phyloP scores from a whole-genome alignment of 2,888 invertebrate genomes.

The Lissonota sp. region DNA sequence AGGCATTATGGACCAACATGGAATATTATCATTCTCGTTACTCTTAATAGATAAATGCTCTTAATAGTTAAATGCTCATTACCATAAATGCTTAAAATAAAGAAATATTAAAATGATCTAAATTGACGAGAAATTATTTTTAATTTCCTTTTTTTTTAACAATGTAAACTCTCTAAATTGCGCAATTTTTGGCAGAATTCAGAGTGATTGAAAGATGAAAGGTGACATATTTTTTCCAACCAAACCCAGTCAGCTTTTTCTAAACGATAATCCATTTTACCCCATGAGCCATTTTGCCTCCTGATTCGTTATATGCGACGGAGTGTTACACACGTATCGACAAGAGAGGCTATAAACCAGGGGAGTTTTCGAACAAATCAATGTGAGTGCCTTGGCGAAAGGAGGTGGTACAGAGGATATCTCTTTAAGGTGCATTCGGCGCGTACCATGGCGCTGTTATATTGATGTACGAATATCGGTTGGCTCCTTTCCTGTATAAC shows the following conservation, averaged over 20 bases:
- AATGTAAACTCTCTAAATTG: too few species aligned
- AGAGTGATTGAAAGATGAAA: too few species aligned
- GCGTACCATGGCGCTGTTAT: slow-evolving; percentile 23
- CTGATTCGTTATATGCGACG: neutral
- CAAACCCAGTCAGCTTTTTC: too few species aligned
- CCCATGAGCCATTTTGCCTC: slow-evolving; percentile 3
- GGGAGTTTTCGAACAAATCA: slow-evolving; percentile 80
- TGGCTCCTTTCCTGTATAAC: slow-evolving; percentile 8
- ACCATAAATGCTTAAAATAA: too few species aligned
- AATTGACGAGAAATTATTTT: too few species aligned
- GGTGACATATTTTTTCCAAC: too few species aligned
- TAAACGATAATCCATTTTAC: neutral
- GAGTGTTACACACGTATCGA: slow-evolving; percentile 33
- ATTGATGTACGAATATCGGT: slow-evolving; percentile 32
- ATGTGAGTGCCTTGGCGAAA: slow-evolving; percentile 78
- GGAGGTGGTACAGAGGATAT: slow-evolving; percentile 61
- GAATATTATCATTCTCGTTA: neutral
- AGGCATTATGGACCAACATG: neutral
- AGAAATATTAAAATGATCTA: too few species aligned
- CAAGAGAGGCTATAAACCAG: slow-evolving; percentile 75
- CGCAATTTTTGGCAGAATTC: too few species aligned
- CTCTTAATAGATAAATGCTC: too few species aligned
- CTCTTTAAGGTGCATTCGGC: slow-evolving; percentile 48
- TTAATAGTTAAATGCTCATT: too few species aligned
- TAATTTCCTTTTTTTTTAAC: too few species aligned